Base-by-base conservation (phyloP, 2,888 invertebrate species). In the Philaethria dido region DNA sequence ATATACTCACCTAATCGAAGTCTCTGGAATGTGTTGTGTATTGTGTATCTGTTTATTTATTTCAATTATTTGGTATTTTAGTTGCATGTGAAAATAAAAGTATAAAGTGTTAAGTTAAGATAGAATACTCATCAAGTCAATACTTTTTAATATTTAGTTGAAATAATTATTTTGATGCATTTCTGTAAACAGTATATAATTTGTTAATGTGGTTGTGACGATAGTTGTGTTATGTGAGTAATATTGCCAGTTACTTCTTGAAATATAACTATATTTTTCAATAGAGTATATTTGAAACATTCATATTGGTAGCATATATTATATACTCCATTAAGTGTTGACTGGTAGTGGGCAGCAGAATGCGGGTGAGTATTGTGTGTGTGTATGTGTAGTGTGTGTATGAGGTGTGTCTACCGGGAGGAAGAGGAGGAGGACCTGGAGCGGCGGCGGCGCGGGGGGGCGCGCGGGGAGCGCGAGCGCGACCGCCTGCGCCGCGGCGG, bases 391-490 rank as follows among this genome's bases (percentile, higher is more conserved):
- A 22, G 1, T 50, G 13, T 3, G 25, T 11, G 48, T 22, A 45
- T 65, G 68, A 72, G 61, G 66, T 59, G 75, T 63, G 52, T 69
- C 79, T 90, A 95, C 89, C 95, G 94, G 75, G 95, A 95, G 84
- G 95, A 95, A 85, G 95, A 96, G 70, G 96, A 95, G 78, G 95
- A 95, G 73, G 95, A 95, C 83, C 95, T 94, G 84, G 95, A 95
- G 82, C 95, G 95, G 79, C 95, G 94, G 78, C 95, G 94, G 78
- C 95, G 94, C 70, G 95, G 93, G 64, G 94, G 93, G 22, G 94
- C 85, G 76, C 94, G 94, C 74, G 95, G 94, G 18, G 95, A 93
- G 68, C 94, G 94, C 65, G 94, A 93, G 75, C 94, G 90, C 42
- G 93, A 84, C 80, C 94, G 94, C 68, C 95, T 94, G 64, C 95